Base-by-base conservation (phyloP, 2,888 invertebrate genomes). In the Epirrhoe alternata region DNA sequence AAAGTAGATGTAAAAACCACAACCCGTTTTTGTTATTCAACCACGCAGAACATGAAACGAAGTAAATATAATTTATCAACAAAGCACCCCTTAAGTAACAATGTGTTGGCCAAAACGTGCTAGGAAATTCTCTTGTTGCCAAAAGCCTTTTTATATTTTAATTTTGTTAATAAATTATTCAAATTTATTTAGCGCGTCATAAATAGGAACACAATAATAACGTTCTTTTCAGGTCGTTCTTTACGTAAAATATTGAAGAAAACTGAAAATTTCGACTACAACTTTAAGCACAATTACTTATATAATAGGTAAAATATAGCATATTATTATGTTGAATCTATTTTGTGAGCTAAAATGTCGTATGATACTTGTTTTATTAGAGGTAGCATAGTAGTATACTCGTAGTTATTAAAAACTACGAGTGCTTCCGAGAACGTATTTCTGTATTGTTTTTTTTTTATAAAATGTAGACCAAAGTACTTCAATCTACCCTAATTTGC, bases 121-220 rank as follows among this genome's bases (percentile, higher is more conserved):
- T 52, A 17, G 42, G 51, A 57, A 63, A 64, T 50, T 63, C n/a
- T 52, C 17, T 54, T 52, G 72, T 74, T 74, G 62, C 72, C 60
- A 31, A 57, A 31, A 56, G 7, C 47, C 35, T 64, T 63, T 67
- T 66, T 57, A 60, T 64, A 64, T 64, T 64, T 57, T 52, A 67
- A 67, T 66, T 71, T 63, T 66, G 66, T 70, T 71, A 61, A 66
- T 62, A 63, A 42, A 65, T 66, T 69, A 66, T 66, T 65, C 16
- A 57, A 53, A 60, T 60, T 60, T 51, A 45, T 45, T 47, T 53
- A 53, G 49, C 53, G 33, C 6, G 56, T 51, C 51, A 3, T 56
- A 42, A 56, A 3, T 7, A 10, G 12, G 12, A n/a, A 6, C 30
- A 51, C 51, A 51, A n/a, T 30, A 42, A 12, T 42, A 14, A 16